phyloP scores from a whole-genome alignment of 2,888 invertebrate species.

The Strigamia maritima region DNA sequence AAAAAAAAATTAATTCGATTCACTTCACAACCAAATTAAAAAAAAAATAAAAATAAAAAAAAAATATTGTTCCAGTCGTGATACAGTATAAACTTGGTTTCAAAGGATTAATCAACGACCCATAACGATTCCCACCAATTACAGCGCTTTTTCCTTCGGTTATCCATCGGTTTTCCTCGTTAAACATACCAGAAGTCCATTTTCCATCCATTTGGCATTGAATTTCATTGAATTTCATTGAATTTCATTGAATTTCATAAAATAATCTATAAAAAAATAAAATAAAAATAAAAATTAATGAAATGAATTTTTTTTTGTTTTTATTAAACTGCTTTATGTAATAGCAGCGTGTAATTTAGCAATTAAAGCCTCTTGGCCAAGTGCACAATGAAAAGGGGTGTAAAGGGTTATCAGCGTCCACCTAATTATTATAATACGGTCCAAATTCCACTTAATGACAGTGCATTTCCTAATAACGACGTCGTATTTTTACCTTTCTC shows the following conservation, averaged over 20 bases:
- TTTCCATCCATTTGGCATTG: neutral
- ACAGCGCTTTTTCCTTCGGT: neutral
- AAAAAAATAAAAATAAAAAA: neutral
- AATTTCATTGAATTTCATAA: neutral
- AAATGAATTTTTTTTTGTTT: neutral
- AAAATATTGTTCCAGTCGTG: neutral
- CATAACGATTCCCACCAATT: neutral
- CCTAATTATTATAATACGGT: conserved; percentile 21
- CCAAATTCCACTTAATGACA: conserved; percentile 27
- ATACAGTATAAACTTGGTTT: neutral
- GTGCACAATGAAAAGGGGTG: conserved; percentile 26
- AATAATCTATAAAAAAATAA: no score
- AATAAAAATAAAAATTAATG: neutral
- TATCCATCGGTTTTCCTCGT: neutral
- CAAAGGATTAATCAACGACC: neutral
- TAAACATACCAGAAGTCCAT: neutral
- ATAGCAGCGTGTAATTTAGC: conserved; percentile 29
- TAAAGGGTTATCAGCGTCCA: conserved; percentile 24
- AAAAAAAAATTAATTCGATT: neutral
- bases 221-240: neutral
- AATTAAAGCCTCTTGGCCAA: conserved; percentile 27
- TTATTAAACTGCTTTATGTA: neutral
- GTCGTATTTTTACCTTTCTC: conserved; percentile 6
- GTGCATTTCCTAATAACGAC: conserved; percentile 20
- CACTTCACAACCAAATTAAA: neutral